phyloP scores from a whole-genome alignment of 2,113 vertebrate genomes.

The Agapornis roseicollis region DNA sequence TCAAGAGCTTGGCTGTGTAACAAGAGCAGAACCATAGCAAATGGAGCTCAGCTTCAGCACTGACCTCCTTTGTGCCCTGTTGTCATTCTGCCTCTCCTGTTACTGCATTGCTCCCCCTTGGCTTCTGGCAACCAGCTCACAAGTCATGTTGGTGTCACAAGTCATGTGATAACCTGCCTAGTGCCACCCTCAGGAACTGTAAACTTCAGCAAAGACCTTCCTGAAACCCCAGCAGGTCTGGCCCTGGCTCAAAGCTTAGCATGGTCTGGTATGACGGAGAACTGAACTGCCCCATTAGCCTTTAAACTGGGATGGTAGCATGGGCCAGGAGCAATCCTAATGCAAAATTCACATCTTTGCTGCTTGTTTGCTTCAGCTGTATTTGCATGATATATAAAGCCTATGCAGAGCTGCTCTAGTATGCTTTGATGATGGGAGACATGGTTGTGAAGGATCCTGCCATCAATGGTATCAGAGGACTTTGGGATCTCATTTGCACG shows the following conservation, averaged over 20 bases:
- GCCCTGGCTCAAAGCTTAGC: rapidly evolving
- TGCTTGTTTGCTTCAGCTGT: background rate
- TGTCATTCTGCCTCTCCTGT: background rate
- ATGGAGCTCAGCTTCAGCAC: rapidly evolving
- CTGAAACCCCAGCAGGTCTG: background rate
- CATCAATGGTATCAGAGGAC: rapidly evolving
- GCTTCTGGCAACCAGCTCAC: background rate
- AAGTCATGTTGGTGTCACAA: background rate
- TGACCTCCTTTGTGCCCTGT: rapidly evolving
- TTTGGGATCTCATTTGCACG: background rate
- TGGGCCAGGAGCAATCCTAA: background rate
- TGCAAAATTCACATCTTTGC: background rate
- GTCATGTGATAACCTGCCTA: too few species aligned
- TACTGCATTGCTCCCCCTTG: rapidly evolving
- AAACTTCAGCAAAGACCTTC: background rate
- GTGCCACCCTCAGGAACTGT: background rate
- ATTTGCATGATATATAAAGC: background rate
- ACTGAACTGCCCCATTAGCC: background rate
- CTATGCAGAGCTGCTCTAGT: background rate
- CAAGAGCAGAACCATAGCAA: background rate
- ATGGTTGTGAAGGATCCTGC: background rate
- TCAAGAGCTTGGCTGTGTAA: background rate
- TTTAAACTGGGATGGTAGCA: background rate
- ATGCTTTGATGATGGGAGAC: background rate
- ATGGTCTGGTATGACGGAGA: rapidly evolving